Evolutionary conservation across 2,888 invertebrate genomes (phyloP), one percentile per base, ranked within the genome.

Genomic region (Cosmia trapezina): DNA sequence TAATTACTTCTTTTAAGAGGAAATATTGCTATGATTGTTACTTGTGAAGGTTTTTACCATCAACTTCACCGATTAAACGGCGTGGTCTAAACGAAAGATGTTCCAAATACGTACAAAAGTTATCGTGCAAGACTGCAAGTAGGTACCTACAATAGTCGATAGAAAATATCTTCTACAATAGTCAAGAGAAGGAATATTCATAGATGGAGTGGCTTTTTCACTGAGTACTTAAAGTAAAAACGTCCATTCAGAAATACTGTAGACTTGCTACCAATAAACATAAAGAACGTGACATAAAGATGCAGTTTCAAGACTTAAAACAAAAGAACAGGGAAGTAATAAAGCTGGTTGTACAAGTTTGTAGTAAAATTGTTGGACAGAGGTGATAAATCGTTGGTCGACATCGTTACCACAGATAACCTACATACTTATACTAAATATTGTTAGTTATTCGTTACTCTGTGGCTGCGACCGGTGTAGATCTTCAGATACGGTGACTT

Each of bases 401-500:
- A 77, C 66, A 77, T 57, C 64, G 54, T 54, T 59, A 62, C 70
- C 57, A 81, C 77, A 84, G 56, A 67, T 70, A 68, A 80, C 53
- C 65, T 56, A 56, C 47, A 53, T 53, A 51, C 51, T 8, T 59
- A 28, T 12, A n/a, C n/a, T 19, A 53, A 66, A 59, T 83, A 60
- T 63, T 53, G 51, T 69, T 66, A 73, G 62, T 51, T 66, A 73
- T 66, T 69, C 54, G 11, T 68, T 63, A 63, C 14, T 63, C 59
- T 60, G 33, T 60, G 59, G 45, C 49, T 45, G 49, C 47, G 41
- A 66, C 83, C 51, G 33, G 71, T 83, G 84, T 83, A 87, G 89
- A 88, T 89, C 80, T 72, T 78, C 81, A 73, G 86, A 89, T 89
- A 89, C 69, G 83, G 81, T 69, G 63, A 68, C 73, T 83, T 80